A percentile compares a stretch with the other conserved stretches of the same genome.
These are phyloP conservation scores for Notospermus geniculatus DNA, from an alignment of 1,140 invertebrate species.

Conservation along the genomic window DNA sequence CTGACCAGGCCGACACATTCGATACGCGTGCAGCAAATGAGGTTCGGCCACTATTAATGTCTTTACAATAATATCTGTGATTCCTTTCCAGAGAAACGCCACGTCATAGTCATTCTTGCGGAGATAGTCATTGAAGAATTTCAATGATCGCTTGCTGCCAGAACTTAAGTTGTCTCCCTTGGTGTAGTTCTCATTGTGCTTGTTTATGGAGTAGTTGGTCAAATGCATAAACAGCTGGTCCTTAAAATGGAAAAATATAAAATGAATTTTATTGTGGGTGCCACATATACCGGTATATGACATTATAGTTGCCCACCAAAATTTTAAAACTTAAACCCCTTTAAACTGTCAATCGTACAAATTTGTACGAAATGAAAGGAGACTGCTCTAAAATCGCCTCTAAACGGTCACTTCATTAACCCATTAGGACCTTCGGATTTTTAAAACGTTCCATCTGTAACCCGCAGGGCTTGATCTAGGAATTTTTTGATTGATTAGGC, in stretches of 20 bases:
- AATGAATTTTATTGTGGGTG: too few relatives aligned
- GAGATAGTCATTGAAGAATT: slow-evolving; percentile 53
- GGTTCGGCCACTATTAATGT: slow-evolving; percentile 54
- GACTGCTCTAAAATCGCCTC: too few relatives aligned
- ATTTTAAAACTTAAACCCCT: too few relatives aligned
- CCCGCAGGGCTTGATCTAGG: too few relatives aligned
- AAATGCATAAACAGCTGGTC: slow-evolving; percentile 90
- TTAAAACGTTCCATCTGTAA: too few relatives aligned
- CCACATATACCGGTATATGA: too few relatives aligned
- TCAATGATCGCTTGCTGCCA: slow-evolving; percentile 55
- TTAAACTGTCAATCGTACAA: too few relatives aligned
- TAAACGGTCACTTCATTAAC: too few relatives aligned
- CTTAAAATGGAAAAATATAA: slow-evolving; percentile 30
- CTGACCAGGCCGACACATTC: slow-evolving; percentile 55
- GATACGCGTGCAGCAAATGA: slow-evolving; percentile 53
- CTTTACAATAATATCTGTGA: slow-evolving; percentile 54
- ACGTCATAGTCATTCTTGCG: slow-evolving; percentile 42
- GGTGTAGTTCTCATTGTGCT: slow-evolving; percentile 59
- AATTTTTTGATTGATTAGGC: too few relatives aligned
- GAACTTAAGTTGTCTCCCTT: slow-evolving; percentile 41
- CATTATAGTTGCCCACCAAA: background rate
- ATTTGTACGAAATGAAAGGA: too few relatives aligned
- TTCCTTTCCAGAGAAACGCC: slow-evolving; percentile 46
- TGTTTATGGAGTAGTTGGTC: slow-evolving; percentile 98
- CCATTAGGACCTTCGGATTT: too few relatives aligned